These are phyloP conservation scores for Cephalopterus ornatus DNA, from an alignment of 2,113 vertebrate genomes.

Conservation along the genomic window DNA sequence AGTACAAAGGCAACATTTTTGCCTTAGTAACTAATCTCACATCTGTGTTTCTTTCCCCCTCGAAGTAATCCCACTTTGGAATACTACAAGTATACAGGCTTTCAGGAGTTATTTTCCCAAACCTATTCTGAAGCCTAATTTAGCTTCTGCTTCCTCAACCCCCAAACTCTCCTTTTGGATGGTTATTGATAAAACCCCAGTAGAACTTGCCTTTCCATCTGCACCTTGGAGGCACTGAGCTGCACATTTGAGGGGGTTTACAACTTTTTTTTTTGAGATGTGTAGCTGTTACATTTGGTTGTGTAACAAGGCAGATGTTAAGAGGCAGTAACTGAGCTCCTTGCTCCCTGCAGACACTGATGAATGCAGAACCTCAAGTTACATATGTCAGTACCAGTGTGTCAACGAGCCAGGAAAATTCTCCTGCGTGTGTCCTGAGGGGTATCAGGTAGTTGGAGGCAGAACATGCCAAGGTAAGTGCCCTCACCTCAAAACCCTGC, in stretches of 20 bases:
- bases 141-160: background rate
- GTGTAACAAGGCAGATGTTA: background rate
- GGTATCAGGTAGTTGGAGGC: slow-evolving; percentile 88
- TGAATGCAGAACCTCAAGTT: slow-evolving; percentile 90
- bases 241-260: background rate
- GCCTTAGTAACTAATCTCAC: background rate
- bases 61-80: background rate
- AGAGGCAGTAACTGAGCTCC: background rate
- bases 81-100: background rate
- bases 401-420: slow-evolving; percentile 90
- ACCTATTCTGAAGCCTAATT: background rate
- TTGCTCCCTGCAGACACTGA: slow-evolving; percentile 81
- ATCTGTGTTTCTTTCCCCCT: background rate
- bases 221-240: background rate
- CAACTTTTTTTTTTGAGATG: background rate
- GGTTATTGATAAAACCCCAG: background rate
- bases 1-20: background rate
- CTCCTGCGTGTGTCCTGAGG: slow-evolving; percentile 89
- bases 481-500: background rate
- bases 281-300: background rate
- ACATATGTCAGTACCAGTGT: slow-evolving; percentile 91
- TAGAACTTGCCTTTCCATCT: background rate
- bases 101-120: background rate
- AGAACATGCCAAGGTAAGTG: slow-evolving; percentile 89
- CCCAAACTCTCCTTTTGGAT: background rate